phyloP scores from a whole-genome alignment of 2,113 vertebrate genomes.

The Tachysurus vachellii region DNA sequence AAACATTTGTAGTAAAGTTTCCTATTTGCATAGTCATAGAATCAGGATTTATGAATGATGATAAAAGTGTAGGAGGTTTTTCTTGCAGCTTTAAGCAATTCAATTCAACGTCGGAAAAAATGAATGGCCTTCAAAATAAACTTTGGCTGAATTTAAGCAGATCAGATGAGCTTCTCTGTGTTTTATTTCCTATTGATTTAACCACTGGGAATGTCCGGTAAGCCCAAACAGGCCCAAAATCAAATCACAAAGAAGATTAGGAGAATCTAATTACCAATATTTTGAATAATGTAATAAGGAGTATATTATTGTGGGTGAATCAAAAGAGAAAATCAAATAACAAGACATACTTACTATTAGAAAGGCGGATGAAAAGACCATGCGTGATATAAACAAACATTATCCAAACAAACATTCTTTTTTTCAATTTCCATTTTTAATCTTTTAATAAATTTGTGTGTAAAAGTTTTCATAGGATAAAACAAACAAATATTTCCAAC shows the following conservation, averaged over 20 bases:
- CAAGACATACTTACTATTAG: neutral
- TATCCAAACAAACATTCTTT: neutral
- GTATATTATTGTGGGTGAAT: neutral
- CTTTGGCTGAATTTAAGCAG: neutral
- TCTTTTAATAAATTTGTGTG: neutral
- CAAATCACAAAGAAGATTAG: neutral
- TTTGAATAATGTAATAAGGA: neutral
- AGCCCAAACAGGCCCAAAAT: neutral
- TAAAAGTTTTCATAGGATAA: neutral
- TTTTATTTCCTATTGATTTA: constrained; percentile 1
- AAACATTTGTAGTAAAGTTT: neutral
- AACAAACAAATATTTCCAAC: neutral
- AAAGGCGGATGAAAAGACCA: neutral
- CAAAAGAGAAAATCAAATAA: neutral
- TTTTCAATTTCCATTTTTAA: neutral
- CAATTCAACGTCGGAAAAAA: neutral
- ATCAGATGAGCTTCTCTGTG: neutral
- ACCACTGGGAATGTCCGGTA: neutral
- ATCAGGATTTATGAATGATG: neutral
- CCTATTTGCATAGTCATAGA: neutral
- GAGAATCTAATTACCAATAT: neutral
- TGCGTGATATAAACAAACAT: neutral
- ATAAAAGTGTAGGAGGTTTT: neutral
- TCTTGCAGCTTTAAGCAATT: neutral
- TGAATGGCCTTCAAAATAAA: neutral